Percentiles rank a stretch among this genome's conserved stretches.
Evolutionary conservation across 2,888 invertebrate species (phyloP).

Genomic region (Standfussiana lucernea): DNA sequence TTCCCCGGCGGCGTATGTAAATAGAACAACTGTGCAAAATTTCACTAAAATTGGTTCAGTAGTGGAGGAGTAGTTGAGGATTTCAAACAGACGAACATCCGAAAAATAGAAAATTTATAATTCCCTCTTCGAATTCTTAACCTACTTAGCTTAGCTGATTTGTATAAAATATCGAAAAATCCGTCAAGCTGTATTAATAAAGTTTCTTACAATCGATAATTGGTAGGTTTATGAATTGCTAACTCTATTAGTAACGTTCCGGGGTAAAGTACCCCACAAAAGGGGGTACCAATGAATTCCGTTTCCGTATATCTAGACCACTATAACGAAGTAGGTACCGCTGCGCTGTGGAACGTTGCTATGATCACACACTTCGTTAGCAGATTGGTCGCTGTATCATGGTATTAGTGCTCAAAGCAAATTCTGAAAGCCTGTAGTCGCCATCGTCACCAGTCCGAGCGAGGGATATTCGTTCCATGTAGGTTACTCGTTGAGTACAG

Average conservation of each 20-base stretch:
- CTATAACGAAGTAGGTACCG: constrained; percentile 29
- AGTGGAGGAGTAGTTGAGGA: too few species aligned
- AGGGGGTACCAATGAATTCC: constrained; percentile 27
- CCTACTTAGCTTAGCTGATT: background rate
- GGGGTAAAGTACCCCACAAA: constrained; percentile 5
- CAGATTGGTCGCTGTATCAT: constrained; percentile 58
- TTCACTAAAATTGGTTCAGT: too few species aligned
- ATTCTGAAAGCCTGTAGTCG: constrained; percentile 39
- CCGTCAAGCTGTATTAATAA: background rate
- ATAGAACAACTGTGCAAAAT: too few species aligned
- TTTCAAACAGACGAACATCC: too few species aligned
- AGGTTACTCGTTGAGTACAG: constrained; percentile 9
- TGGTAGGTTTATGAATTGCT: background rate
- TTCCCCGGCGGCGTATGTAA: too few species aligned
- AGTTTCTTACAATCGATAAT: background rate
- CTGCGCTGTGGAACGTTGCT: constrained; percentile 30
- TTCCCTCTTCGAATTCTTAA: background rate
- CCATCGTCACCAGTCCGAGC: constrained; percentile 9
- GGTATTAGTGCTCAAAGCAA: constrained; percentile 53
- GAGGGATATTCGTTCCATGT: constrained; percentile 3
- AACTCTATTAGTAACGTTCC: background rate
- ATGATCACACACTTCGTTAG: constrained; percentile 59
- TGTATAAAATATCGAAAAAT: background rate
- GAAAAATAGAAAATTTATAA: too few species aligned
- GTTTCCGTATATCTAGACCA: constrained; percentile 4